These are phyloP conservation scores for Harpagoxenus sublaevis DNA, from an alignment of 2,888 invertebrate genomes.

Conservation along the genomic window DNA sequence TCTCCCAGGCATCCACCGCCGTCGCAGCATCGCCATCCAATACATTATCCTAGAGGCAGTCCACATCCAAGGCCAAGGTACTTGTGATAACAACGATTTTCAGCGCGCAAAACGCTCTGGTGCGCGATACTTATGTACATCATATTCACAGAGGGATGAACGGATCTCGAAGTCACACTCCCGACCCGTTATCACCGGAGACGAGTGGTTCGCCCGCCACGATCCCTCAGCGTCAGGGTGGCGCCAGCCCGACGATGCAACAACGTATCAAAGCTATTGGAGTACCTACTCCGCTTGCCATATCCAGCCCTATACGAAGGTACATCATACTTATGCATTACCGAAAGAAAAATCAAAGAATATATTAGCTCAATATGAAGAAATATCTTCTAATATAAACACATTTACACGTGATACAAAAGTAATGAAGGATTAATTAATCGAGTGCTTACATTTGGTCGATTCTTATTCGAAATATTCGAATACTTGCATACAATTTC, in stretches of 20 bases:
- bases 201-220: conserved; percentile 86
- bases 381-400: conserved; percentile 28
- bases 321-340: conserved; percentile 83
- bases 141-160: conserved; percentile 88
- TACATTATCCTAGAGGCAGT: conserved; percentile 91
- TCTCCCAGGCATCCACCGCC: conserved; percentile 85
- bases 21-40: conserved; percentile 87
- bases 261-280: conserved; percentile 96
- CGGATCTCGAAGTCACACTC: conserved; percentile 89
- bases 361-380: conserved; percentile 43
- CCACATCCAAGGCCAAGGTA: conserved; percentile 93
- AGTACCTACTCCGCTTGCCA: conserved; percentile 95
- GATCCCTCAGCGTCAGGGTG: conserved; percentile 85
- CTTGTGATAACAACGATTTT: not conserved
- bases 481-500: conserved; percentile 47
- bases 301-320: conserved; percentile 96
- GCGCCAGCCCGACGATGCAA: conserved; percentile 94
- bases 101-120: not conserved
- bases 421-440: conserved; percentile 13
- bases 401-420: conserved; percentile 48
- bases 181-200: conserved; percentile 89
- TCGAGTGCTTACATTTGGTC: conserved; percentile 27
- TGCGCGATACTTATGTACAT: conserved; percentile 44
- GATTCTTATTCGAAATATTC: conserved; percentile 24
- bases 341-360: conserved; percentile 32